These are phyloP conservation scores for Actinernus sp. DNA, from an alignment of 92 coral and sea anemone species.

Conservation along the genomic window DNA sequence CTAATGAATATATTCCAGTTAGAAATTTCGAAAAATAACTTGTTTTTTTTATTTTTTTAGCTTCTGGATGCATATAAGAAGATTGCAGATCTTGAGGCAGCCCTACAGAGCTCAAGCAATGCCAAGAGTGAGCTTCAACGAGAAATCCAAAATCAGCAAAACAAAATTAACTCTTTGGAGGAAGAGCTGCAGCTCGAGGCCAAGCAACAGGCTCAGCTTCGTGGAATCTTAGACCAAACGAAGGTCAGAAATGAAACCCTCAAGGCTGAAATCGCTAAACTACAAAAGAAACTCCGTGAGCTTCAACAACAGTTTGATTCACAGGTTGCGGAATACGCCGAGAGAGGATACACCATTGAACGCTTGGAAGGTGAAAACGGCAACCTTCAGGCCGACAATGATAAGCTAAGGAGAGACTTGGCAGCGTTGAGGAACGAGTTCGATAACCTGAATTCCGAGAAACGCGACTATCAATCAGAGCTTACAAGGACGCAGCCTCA, in stretches of 20 bases:
- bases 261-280: conserved; percentile 86
- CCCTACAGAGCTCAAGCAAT: conserved; percentile 80
- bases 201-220: conserved; percentile 94
- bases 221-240: conserved; percentile 87
- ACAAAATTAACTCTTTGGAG: conserved; percentile 84
- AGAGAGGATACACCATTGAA: conserved; percentile 92
- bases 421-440: conserved; percentile 68
- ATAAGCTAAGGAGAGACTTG: conserved; percentile 84
- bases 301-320: conserved; percentile 89
- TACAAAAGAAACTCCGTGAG: conserved; percentile 94
- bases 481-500: conserved; percentile 62
- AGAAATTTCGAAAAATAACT: no score
- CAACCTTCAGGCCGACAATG: conserved; percentile 66
- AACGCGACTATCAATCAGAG: conserved; percentile 73
- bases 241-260: conserved; percentile 89
- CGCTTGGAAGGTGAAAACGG: conserved; percentile 81
- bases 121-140: conserved; percentile 89
- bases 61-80: conserved; percentile 87
- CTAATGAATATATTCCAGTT: no score
- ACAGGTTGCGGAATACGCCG: conserved; percentile 83
- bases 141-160: conserved; percentile 83
- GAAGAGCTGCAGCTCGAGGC: conserved; percentile 96
- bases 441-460: conserved; percentile 79
- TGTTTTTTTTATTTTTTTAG: no score
- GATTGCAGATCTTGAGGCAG: conserved; percentile 94